Conservation (phyloP, 2,888 invertebrate species). For the Stomorhina lunata region DNA sequence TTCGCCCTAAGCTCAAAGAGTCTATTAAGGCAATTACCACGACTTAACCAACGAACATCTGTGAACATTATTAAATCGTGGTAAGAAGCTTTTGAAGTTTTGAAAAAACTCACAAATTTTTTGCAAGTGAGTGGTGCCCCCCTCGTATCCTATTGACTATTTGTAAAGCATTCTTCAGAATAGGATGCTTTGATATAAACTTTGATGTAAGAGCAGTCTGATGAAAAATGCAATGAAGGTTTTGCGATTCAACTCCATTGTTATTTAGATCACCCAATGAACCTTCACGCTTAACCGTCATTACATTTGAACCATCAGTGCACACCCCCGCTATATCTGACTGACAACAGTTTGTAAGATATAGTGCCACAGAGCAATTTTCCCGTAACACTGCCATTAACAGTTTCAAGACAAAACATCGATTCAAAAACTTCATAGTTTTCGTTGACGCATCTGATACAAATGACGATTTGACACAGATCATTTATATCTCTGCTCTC, state of each 20-base stretch:
- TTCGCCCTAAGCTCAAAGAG: constrained; percentile 8
- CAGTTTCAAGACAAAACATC: too few species aligned
- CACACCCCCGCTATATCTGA: too few species aligned
- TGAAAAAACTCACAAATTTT: constrained; percentile 6
- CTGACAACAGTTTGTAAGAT: too few species aligned
- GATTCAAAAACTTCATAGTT: background rate
- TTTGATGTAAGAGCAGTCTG: constrained; percentile 9
- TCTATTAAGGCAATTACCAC: too few species aligned
- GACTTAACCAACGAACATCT: background rate
- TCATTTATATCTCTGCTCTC: constrained; percentile 1
- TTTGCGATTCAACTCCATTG: too few species aligned
- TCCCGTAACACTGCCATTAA: too few species aligned
- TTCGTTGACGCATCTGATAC: background rate
- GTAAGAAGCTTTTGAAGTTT: background rate
- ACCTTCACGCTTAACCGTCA: too few species aligned
- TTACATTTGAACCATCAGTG: too few species aligned
- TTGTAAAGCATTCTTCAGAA: constrained; percentile 2
- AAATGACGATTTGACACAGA: constrained; percentile 10
- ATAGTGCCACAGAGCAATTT: too few species aligned
- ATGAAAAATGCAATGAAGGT: background rate
- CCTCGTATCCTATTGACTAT: constrained; percentile 17
- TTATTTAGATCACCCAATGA: too few species aligned
- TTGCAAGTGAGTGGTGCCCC: constrained; percentile 4
- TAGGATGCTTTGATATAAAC: background rate
- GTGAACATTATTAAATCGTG: constrained; percentile 19